phyloP scores from a whole-genome alignment of 1,140 invertebrate genomes.

The Cotesia typhae region DNA sequence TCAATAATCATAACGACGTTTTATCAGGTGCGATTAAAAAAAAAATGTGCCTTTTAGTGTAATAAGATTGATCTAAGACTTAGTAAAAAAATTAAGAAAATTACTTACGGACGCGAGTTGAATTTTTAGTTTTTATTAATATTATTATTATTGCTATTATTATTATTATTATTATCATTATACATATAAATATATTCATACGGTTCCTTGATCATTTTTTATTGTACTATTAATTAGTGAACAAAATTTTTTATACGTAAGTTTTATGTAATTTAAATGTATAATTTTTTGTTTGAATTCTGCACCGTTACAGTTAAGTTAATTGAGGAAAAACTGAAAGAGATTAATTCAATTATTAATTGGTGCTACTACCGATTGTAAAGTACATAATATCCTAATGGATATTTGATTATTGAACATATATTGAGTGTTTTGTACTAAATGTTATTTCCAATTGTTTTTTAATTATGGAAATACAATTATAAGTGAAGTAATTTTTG shows the following conservation, averaged over 20 bases:
- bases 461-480: not conserved
- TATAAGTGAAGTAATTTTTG: not conserved
- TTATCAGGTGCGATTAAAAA: conserved; percentile 56
- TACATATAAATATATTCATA: too few species aligned
- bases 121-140: not conserved
- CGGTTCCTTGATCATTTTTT: too few species aligned
- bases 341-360: conserved; percentile 17
- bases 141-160: not conserved
- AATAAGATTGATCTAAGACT: conserved; percentile 62
- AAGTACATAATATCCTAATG: conserved; percentile 12
- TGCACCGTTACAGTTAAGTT: conserved; percentile 35
- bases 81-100: conserved; percentile 46
- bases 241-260: too few species aligned
- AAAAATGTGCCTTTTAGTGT: conserved; percentile 67
- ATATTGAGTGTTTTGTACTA: conserved; percentile 6
- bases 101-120: conserved; percentile 24
- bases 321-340: not conserved
- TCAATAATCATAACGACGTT: conserved; percentile 52
- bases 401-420: conserved; percentile 7
- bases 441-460: conserved; percentile 17
- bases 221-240: too few species aligned
- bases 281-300: conserved; percentile 35
- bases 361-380: conserved; percentile 21
- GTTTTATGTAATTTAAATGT: too few species aligned
- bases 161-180: not conserved